Evolutionary conservation across 2,113 vertebrate species (phyloP).

Genomic region (Tragelaphus strepsiceros): DNA sequence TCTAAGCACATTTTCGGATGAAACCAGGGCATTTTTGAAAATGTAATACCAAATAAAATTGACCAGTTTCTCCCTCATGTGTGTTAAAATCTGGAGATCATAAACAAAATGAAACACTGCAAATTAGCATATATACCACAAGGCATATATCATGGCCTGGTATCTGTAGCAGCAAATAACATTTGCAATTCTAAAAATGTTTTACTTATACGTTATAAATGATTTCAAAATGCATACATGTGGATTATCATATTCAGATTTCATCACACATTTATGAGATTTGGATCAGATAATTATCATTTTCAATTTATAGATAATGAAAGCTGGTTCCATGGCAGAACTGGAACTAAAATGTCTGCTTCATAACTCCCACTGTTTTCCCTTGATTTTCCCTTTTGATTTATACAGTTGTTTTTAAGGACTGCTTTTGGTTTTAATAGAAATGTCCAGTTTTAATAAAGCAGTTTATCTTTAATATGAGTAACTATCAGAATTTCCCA

Average conservation of each 20-base stretch:
- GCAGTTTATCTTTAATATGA: conserved; percentile 46
- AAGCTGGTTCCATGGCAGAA: background rate
- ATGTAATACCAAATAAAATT: background rate
- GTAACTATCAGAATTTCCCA: conserved; percentile 28
- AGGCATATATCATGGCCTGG: background rate
- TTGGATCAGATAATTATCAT: background rate
- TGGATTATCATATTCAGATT: background rate
- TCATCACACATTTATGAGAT: background rate
- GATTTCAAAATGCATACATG: background rate
- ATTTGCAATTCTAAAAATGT: background rate
- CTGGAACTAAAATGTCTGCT: background rate
- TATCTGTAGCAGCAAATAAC: background rate
- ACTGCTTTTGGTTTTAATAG: conserved; percentile 41
- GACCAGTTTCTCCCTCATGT: background rate
- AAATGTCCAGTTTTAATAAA: conserved; percentile 56
- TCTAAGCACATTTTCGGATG: background rate
- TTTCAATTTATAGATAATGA: background rate
- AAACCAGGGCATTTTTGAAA: background rate
- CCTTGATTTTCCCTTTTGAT: background rate
- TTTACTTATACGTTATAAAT: background rate
- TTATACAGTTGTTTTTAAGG: conserved; percentile 27
- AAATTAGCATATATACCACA: background rate
- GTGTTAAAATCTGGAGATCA: background rate
- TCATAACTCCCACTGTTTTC: background rate
- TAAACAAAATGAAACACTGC: background rate